phyloP scores from a whole-genome alignment of 2,113 vertebrate genomes.

The Gracilinanus agilis region DNA sequence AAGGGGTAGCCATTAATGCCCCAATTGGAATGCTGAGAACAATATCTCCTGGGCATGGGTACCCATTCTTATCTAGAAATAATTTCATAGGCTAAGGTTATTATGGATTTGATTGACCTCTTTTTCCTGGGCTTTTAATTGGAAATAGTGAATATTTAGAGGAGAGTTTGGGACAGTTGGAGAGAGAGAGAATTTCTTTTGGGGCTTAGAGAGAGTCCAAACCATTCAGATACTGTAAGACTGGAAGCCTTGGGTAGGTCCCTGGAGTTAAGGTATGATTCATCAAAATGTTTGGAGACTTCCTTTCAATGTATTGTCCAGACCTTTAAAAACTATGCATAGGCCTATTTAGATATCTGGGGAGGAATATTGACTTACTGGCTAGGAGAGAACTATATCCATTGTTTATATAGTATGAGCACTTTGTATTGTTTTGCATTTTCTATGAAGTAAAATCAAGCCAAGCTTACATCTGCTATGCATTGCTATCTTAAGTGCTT shows the following conservation, averaged over 20 bases:
- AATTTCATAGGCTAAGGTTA: no score
- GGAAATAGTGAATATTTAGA: no score
- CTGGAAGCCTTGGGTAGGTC: background rate
- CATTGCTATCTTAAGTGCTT: background rate
- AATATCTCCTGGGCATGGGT: no score
- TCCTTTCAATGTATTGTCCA: background rate
- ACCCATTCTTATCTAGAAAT: no score
- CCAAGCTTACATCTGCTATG: background rate
- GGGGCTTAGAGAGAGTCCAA: background rate
- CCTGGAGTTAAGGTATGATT: background rate
- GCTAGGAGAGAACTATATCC: background rate
- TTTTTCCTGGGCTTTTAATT: no score
- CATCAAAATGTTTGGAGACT: background rate
- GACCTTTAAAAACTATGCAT: background rate
- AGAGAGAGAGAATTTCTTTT: background rate
- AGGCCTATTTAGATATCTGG: background rate
- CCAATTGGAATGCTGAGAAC: no score
- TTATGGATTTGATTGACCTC: no score
- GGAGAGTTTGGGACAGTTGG: no score
- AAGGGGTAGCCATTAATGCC: no score
- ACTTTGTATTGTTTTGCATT: background rate
- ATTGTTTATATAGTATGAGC: background rate
- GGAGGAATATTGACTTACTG: background rate
- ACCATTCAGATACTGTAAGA: background rate
- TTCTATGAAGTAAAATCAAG: background rate